Base-by-base conservation (phyloP, 2,888 invertebrate species). In the Melolontha melolontha region DNA sequence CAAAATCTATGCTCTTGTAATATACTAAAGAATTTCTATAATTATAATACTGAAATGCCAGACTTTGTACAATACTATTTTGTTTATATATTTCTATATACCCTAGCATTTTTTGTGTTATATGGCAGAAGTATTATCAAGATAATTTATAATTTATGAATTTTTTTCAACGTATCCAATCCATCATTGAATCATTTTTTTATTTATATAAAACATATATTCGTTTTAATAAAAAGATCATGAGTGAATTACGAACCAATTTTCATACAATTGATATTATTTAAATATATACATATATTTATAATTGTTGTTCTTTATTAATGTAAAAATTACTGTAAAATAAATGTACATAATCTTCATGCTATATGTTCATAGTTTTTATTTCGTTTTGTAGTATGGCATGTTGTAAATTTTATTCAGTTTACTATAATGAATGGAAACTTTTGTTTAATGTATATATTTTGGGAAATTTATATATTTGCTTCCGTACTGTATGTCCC, bases 1-100 rank as follows among this genome's bases (percentile, higher is more conserved):
- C 99, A 27, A 90, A 92, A 74, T 92, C 92, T 72, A 99, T 99
- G 93, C 90, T 99, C 73, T 87, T 98, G 78, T 98, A 92, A 87
- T 78, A 73, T 40, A 55, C 10, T 40, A 29, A 27, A 17, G 7
- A 22, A 57, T 27, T 17, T 41, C 8, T 14, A 47, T 10, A 29
- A 51, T 27, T 34, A 34, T 29, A 44, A 59, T 59, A 29, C 44
- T 14, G 29, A 59, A 59, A 44, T 44, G 59, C 59, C 59, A 59
- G 27, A 57, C 27, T 44, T 59, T 59, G 42, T 59, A 17, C 16
- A 29, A 59, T 44, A 39, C 14, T 59, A 14, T 59, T 57, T 57
- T 42, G 29, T 44, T 59, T 44, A 59, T 55, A 55, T 29, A 14
- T 27, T 59, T 44, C 16, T 42, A 14, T 59, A 44, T 12, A 12